These are phyloP conservation scores for Takifugu flavidus DNA, from an alignment of 2,113 vertebrate species.

Conservation along the genomic window DNA sequence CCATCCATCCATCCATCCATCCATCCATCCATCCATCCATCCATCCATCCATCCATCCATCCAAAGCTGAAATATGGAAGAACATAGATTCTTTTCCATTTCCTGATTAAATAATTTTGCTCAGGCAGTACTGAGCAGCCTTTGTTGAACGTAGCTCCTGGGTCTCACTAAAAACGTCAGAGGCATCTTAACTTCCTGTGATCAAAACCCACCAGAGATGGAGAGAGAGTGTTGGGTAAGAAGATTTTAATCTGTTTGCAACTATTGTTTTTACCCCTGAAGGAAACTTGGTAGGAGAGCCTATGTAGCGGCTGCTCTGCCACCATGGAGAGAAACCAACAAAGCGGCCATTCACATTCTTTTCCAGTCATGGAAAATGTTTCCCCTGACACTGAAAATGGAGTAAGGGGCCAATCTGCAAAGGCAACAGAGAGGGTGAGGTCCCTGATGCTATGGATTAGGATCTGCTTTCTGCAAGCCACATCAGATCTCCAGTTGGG, in stretches of 20 bases:
- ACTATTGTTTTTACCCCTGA: not conserved
- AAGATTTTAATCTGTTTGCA: not conserved
- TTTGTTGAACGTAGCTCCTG: slow-evolving; percentile 53
- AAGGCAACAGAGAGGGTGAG: slow-evolving; percentile 64
- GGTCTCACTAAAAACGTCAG: slow-evolving; percentile 40
- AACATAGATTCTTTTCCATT: slow-evolving; percentile 36
- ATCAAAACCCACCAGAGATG: slow-evolving; percentile 16
- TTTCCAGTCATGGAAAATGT: slow-evolving; percentile 53
- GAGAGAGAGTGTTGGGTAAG: accelerated
- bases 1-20: no score
- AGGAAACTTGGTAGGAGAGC: not conserved
- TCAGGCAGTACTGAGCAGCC: slow-evolving; percentile 58
- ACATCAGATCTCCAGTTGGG: slow-evolving; percentile 36
- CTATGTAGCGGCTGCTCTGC: slow-evolving; percentile 20
- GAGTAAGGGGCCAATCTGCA: slow-evolving; percentile 56
- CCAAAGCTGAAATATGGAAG: slow-evolving; percentile 2
- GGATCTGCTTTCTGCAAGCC: slow-evolving; percentile 43
- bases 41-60: no score
- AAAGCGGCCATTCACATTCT: slow-evolving; percentile 65
- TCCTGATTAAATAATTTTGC: slow-evolving; percentile 39
- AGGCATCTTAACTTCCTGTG: slow-evolving; percentile 38
- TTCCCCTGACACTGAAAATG: slow-evolving; percentile 39
- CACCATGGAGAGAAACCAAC: slow-evolving; percentile 41
- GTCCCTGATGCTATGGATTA: slow-evolving; percentile 41
- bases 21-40: no score